Evolutionary conservation across 2,888 invertebrate species (phyloP), one percentile per base, ranked within the genome.

Genomic region (Athalia circularis): DNA sequence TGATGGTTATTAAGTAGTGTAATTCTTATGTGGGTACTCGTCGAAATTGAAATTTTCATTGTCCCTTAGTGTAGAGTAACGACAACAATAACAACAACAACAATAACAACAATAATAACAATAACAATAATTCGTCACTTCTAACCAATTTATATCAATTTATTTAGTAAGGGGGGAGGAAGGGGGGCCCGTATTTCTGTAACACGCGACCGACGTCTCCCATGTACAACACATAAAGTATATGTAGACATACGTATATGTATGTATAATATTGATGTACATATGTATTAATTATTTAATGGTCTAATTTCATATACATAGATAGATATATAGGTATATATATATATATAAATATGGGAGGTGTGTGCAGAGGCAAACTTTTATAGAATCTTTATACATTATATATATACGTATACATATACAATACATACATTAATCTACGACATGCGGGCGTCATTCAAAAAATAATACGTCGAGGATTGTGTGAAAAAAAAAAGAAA

Each of bases 131-230:
- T 79, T 80, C 79, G 78, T 79, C 81, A 80, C 79, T 79, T 57
- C 65, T 80, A 75, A 79, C 80, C 83, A 82, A 84, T 86, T 84
- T 84, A 84, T 82, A 82, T 79, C 84, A 86, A 86, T 86, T 86
- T 83, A 81, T 29, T 29, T 29, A 29, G 29, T 2, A 29, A 29
- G 29, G 29, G 29, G 29, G 29, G 2, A 2, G 29, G 2, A 29
- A 2, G 29, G 29, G 79, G 79, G 79, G 83, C 86, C 86, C 86
- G 86, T 86, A 86, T 86, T 85, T 84, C 82, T 80, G 83, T 81
- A 83, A 83, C 81, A 81, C 82, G 83, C 80, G 84, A 82, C 78
- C 79, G 68, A 75, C 8, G 11, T 62, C 68, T 15, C 29, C 79
- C 45, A 65, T 65, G 50, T 50, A 7, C 75, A 45, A 29, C 8